Percentiles rank a stretch among this genome's conserved stretches.
phyloP scores from a whole-genome alignment of 1,140 invertebrate species.

The Amphibalanus amphitrite region DNA sequence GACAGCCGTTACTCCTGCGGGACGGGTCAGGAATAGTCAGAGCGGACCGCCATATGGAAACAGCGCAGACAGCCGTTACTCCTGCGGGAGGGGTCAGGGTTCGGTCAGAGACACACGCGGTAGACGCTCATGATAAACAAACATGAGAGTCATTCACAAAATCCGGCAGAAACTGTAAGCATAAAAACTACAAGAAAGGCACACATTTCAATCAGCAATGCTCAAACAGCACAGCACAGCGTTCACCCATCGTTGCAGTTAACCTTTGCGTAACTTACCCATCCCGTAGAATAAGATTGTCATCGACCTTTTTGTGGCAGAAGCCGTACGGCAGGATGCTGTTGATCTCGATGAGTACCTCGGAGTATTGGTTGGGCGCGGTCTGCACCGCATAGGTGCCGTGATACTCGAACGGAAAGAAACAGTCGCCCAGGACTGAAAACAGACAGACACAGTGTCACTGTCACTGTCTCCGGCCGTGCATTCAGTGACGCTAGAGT shows the following conservation, averaged over 20 bases:
- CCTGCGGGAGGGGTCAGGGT: no score
- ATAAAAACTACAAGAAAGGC: not conserved
- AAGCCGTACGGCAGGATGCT: conserved; percentile 48
- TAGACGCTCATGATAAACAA: not conserved
- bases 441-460: no score
- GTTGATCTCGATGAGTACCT: conserved; percentile 22
- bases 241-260: not conserved
- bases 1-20: conserved; percentile 4
- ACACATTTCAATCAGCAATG: not conserved
- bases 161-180: not conserved
- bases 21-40: not conserved
- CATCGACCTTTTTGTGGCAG: conserved; percentile 39
- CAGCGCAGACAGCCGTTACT: not conserved
- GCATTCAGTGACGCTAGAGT: no score
- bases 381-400: no score
- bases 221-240: not conserved
- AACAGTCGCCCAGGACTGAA: no score
- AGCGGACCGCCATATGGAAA: not conserved
- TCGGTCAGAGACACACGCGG: no score
- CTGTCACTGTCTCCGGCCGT: no score
- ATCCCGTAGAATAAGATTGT: conserved; percentile 44
- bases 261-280: conserved; percentile 27
- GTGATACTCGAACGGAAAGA: no score
- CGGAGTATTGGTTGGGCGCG: no score
- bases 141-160: no score